Conservation (phyloP, 2,888 invertebrate genomes). For the Bedellia somnulentella region DNA sequence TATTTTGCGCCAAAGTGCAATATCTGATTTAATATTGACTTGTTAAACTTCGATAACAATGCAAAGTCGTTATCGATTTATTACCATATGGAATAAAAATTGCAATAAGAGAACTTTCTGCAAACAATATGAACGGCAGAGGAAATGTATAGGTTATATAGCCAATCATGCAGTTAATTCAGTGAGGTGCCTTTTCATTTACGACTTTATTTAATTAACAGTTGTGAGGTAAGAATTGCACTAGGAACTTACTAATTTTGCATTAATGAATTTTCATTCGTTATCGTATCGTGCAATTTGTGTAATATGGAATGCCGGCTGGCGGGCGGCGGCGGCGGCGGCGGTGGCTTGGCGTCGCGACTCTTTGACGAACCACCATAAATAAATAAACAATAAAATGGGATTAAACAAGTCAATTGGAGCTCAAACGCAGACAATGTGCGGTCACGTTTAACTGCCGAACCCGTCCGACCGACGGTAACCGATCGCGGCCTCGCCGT, state of each 20-base stretch:
- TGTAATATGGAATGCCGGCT: too few species aligned
- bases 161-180: background rate
- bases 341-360: too few species aligned
- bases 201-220: too few species aligned
- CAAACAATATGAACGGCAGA: background rate
- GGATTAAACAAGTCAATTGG: constrained; percentile 53
- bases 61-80: constrained; percentile 2
- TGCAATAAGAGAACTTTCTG: constrained; percentile 1
- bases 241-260: too few species aligned
- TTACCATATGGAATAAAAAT: constrained; percentile 2
- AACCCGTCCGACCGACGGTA: constrained; percentile 31
- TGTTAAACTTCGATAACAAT: constrained; percentile 13
- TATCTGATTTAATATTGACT: constrained; percentile 19
- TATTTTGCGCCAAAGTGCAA: too few species aligned
- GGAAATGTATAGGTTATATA: background rate
- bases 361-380: constrained; percentile 19
- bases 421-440: constrained; percentile 44
- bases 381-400: constrained; percentile 53
- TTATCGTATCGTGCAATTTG: too few species aligned
- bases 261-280: too few species aligned
- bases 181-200: background rate
- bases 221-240: too few species aligned
- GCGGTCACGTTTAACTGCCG: constrained; percentile 53
- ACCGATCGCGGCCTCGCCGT: constrained; percentile 46
- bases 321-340: constrained; percentile 5